Base-by-base conservation (phyloP, 2,888 invertebrate species). In the Agrotis segetum region DNA sequence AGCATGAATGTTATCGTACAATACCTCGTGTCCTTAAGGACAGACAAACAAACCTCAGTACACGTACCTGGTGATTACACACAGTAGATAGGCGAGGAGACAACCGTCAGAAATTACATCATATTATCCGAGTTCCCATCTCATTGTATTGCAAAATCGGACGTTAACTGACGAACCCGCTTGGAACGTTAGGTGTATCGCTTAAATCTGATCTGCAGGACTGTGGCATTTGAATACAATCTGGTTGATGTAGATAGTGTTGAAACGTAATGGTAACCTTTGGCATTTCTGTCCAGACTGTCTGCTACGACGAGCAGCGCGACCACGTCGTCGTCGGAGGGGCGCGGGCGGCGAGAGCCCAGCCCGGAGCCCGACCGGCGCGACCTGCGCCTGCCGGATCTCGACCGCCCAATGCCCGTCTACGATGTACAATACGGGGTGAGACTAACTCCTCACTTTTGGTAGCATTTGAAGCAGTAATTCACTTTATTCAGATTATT, bases 311-410 rank as follows among this genome's bases (percentile, higher is more conserved):
- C 96, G 19, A 95, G 97, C 89, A 96, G 97, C 92, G 93, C 97
- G 91, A 92, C 97, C 90, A 90, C 97, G 91, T 96, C 97, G 92
- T 92, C 97, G 92, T 91, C 97, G 93, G 90, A 97, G 96, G 89
- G 97, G 91, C 82, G 97, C 91, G 97, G 93, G 81, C 96, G 91
- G 91, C 96, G 89, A 81, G 96, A 90, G 86, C 95, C 92, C 50
- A 96, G 96, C 74, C 96, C 96, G 5, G 96, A 95, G 71, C 83
- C 87, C n/a, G 94, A 94, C 78, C 88, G 93, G 6, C 88, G 92
- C 9, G 94, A 95, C 74, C 88, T 96, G 24, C 93, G 91, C 46
- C 87, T 96, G 21, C 94, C 95, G 49, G 95, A 95, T 82, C 90
- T 96, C 61, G 93, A 96, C 79, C 89, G 91, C 67, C 93, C 94